Evolutionary conservation across 1,140 invertebrate genomes (phyloP), one percentile per base, ranked within the genome.

Genomic region (Scaptodrosophila lebanonensis): DNA sequence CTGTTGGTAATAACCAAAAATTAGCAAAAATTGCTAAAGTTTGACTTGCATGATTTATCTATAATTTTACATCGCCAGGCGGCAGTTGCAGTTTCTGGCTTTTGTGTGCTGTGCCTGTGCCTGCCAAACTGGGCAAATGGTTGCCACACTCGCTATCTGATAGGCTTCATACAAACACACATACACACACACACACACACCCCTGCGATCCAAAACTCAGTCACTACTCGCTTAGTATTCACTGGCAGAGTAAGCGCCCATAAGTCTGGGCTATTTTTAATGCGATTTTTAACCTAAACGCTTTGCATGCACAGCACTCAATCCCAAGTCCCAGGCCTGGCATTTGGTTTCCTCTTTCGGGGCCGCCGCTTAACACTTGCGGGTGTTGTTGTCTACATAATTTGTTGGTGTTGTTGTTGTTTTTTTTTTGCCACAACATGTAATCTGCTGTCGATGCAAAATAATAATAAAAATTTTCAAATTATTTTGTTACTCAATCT

Each of bases 11-110:
- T 82, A 82, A 82, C 76, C 70, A 82, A 82, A 82, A 82, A 82
- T 82, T 82, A 82, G 76, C 75, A 82, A 66, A 82, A 82, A 82
- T 82, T 82, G 75, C 75, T 65, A 70, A 75, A 82, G 75, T 82
- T 82, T 82, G 75, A 82, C 75, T 82, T 82, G 75, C 75, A 82
- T 82, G 75, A 82, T 82, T 82, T 82, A 82, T 82, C 75, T 82
- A 82, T 82, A 82, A 82, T 82, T 82, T 82, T 82, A 47, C 61
- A 82, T 82, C 75, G 68, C 65, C 44, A 71, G 62, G 64, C 71
- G 71, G 60, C 68, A 49, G 68, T 59, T 64, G 62, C 27, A 32
- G 22, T 64, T 66, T 56, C 47, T 12, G 16, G 18, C 8, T 9
- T 50, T 17, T 11, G 6, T 38, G 38, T 64, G 33, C 33, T 20